phyloP scores from a whole-genome alignment of 2,888 invertebrate species.

The Pocota personata region DNA sequence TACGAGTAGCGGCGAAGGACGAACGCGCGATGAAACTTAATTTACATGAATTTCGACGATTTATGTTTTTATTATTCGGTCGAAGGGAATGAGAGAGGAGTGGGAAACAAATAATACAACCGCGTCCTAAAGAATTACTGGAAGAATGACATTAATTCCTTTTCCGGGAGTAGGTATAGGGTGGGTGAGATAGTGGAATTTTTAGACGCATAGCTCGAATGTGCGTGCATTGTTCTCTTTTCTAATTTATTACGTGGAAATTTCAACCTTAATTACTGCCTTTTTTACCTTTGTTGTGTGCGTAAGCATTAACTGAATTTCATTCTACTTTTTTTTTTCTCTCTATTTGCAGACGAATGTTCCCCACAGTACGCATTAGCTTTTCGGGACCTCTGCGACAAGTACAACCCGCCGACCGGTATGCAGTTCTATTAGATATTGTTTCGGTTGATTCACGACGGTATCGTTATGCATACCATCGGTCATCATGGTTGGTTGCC shows the following conservation, averaged over 20 bases:
- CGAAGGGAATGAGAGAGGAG: constrained; percentile 27
- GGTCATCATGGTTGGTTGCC: constrained; percentile 98
- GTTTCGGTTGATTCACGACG: constrained; percentile 98
- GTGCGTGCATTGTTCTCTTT: constrained; percentile 71
- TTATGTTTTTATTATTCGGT: constrained; percentile 75
- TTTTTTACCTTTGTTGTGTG: constrained; percentile 27
- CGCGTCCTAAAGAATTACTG: constrained; percentile 48
- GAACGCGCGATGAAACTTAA: constrained; percentile 77
- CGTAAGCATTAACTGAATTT: background rate
- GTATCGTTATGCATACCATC: constrained; percentile 98
- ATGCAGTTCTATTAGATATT: constrained; percentile 97
- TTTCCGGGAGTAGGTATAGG: constrained; percentile 14
- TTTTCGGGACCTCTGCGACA: constrained; percentile 88
- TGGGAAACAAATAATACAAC: constrained; percentile 49
- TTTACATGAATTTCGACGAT: constrained; percentile 77
- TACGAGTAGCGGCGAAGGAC: constrained; percentile 63
- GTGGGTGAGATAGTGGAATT: constrained; percentile 63
- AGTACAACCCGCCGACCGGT: constrained; percentile 91
- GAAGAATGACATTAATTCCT: constrained; percentile 68
- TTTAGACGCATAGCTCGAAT: constrained; percentile 18
- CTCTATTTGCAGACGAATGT: constrained; percentile 93
- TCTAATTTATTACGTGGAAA: constrained; percentile 69
- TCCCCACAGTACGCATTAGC: constrained; percentile 97
- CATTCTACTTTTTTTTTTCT: background rate
- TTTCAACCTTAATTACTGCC: constrained; percentile 55